Conservation (phyloP, 1,140 invertebrate species). For the Brachionus calyciflorus region DNA sequence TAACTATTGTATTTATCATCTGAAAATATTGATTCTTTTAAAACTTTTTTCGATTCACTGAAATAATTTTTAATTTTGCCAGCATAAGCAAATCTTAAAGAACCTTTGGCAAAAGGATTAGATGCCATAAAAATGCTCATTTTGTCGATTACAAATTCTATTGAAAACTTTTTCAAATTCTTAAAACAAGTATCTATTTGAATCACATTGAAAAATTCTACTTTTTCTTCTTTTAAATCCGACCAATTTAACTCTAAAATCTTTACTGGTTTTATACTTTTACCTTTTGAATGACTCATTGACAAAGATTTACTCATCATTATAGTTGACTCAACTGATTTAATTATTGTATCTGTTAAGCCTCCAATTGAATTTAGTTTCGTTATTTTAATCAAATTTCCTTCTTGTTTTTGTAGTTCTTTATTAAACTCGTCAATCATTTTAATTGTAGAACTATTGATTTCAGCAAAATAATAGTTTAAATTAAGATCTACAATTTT, state of each 20-base stretch:
- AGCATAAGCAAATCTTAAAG: not conserved
- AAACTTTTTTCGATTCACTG: not conserved
- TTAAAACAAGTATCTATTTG: not conserved
- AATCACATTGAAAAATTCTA: not conserved
- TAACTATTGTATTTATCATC: conserved; percentile 4
- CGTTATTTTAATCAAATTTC: not conserved
- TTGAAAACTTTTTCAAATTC: not conserved
- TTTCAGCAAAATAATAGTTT: conserved; percentile 7
- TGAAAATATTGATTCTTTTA: not conserved
- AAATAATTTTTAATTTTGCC: not conserved
- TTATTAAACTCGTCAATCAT: conserved; percentile 31
- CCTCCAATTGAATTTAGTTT: not conserved
- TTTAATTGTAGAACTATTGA: not conserved
- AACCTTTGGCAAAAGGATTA: conserved; percentile 16
- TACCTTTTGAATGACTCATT: not conserved
- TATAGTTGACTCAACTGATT: not conserved
- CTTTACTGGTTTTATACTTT: not conserved
- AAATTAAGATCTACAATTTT: not conserved
- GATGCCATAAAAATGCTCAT: not conserved
- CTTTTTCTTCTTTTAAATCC: not conserved
- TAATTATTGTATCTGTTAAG: not conserved
- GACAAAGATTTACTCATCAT: not conserved
- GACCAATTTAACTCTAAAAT: not conserved
- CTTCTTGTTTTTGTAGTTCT: not conserved
- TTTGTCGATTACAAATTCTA: not conserved